Conservation (phyloP, 2,113 vertebrate genomes). For the Mirounga angustirostris region DNA sequence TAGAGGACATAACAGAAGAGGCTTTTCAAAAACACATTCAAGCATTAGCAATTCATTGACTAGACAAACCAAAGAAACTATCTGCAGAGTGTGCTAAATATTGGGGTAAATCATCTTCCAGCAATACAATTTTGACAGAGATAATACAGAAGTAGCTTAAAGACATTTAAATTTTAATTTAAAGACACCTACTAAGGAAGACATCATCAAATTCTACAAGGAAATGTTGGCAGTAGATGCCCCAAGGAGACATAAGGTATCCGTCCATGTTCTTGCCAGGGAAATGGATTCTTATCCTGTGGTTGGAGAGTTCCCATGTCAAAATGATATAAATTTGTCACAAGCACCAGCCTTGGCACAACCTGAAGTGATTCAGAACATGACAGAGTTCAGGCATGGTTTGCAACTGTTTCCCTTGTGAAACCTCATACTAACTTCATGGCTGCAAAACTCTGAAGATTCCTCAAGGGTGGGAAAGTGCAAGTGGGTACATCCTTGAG, state of each 20-base stretch:
- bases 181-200: background rate
- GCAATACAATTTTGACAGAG: conserved; percentile 98
- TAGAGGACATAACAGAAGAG: conserved; percentile 96
- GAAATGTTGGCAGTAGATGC: conserved; percentile 95
- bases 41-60: conserved; percentile 96
- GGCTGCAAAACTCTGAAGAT: conserved; percentile 97
- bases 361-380: conserved; percentile 94
- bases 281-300: conserved; percentile 98
- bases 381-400: conserved; percentile 97
- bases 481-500: conserved; percentile 74
- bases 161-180: no score
- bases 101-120: conserved; percentile 99
- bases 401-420: conserved; percentile 96
- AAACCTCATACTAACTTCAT: conserved; percentile 98
- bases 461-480: conserved; percentile 67
- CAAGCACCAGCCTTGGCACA: conserved; percentile 97
- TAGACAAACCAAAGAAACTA: conserved; percentile 99
- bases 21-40: conserved; percentile 99
- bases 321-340: conserved; percentile 97
- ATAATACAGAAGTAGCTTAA: conserved; percentile 83
- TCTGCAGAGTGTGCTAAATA: conserved; percentile 98
- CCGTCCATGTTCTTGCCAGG: conserved; percentile 97
- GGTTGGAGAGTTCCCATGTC: conserved; percentile 96
- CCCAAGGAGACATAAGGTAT: conserved; percentile 97
- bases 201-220: conserved; percentile 80